A percentile compares a stretch with the other conserved stretches of the same genome.
These are phyloP conservation scores for Neodon shergylaensis DNA, from an alignment of 2,113 vertebrate species.

Conservation along the genomic window DNA sequence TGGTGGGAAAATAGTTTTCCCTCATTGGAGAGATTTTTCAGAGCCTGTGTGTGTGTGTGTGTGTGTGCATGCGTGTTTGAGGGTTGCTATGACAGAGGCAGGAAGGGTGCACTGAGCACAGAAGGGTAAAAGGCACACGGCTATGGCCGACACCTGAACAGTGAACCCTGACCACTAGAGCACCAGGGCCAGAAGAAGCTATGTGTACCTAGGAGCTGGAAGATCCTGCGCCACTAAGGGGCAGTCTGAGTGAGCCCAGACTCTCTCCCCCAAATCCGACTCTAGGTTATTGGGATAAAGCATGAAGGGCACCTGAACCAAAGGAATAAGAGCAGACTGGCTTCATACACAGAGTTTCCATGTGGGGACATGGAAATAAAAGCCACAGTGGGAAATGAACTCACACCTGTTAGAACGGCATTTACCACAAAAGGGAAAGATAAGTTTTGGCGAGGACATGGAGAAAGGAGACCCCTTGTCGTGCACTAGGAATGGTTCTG, in stretches of 20 bases:
- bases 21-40: neutral
- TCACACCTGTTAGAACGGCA: neutral
- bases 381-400: neutral
- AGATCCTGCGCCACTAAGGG: neutral
- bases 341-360: neutral
- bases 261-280: neutral
- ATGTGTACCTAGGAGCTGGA: neutral
- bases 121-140: neutral
- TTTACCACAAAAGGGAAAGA: neutral
- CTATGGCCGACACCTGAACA: fast-evolving
- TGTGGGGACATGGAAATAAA: neutral
- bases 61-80: neutral
- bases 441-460: neutral
- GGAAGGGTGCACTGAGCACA: neutral
- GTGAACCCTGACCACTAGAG: fast-evolving
- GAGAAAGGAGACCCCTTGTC: neutral
- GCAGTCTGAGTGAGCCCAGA: neutral
- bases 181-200: too few species aligned
- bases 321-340: neutral
- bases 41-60: neutral
- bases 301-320: neutral
- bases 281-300: neutral
- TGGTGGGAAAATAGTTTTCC: neutral
- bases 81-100: neutral
- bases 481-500: neutral